These are phyloP conservation scores for Enoplosus armatus DNA, from an alignment of 2,797 vertebrate genomes.

Conservation along the genomic window DNA sequence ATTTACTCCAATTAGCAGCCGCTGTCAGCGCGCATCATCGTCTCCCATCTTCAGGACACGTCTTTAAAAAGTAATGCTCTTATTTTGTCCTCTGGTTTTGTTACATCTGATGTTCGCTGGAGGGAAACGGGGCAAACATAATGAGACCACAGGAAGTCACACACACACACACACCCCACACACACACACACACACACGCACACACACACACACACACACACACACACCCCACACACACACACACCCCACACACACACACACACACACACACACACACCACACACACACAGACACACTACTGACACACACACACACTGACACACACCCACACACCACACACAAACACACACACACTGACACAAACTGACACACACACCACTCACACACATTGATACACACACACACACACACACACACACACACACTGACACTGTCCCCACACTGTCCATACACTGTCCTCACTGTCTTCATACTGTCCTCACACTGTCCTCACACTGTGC, in stretches of 20 bases:
- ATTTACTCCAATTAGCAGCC: slow-evolving; percentile 89
- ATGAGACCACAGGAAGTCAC: slow-evolving; percentile 57
- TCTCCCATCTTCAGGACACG: slow-evolving; percentile 70
- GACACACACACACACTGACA: no score
- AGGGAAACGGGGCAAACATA: slow-evolving; percentile 72
- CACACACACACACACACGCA: slow-evolving; percentile 13
- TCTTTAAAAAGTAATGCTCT: slow-evolving; percentile 82
- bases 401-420: no score
- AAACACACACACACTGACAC: no score
- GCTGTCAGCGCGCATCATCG: slow-evolving; percentile 84
- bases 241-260: neutral
- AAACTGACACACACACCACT: no score
- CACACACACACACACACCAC: slow-evolving; percentile 12
- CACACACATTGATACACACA: no score
- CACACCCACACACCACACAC: no score
- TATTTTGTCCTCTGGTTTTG: slow-evolving; percentile 79
- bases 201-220: slow-evolving; percentile 20
- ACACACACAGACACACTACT: no score
- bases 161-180: slow-evolving; percentile 1
- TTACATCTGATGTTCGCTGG: slow-evolving; percentile 77
- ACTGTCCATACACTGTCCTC: no score
- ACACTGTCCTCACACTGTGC: no score
- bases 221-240: slow-evolving; percentile 8
- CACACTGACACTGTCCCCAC: no score
- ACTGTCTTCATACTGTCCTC: no score